phyloP scores from a whole-genome alignment of 2,797 vertebrate species.

The Galagoides demidoff region DNA sequence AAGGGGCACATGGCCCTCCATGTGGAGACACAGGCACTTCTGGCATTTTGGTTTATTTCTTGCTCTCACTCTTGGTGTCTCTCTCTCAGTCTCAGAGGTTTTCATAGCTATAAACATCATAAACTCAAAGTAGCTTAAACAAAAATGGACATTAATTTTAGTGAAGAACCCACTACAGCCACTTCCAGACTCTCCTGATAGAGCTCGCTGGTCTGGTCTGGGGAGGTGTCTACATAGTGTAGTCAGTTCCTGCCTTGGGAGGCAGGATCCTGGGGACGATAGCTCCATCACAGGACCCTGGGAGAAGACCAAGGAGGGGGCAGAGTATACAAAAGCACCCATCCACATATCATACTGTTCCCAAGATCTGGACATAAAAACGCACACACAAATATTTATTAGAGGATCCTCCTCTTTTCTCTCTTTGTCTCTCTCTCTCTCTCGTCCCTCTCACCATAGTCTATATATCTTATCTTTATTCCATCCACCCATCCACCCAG shows the following conservation, averaged over 20 bases:
- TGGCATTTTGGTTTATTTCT: background rate
- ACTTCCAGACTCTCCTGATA: background rate
- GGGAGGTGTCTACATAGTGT: background rate
- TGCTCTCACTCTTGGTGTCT: background rate
- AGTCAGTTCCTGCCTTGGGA: background rate
- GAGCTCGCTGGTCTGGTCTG: background rate
- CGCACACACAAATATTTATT: background rate
- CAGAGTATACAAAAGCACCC: background rate
- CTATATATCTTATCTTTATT: background rate
- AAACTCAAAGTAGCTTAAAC: conserved; percentile 32
- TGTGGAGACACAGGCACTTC: background rate
- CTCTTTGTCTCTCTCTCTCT: background rate
- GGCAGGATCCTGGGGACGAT: background rate
- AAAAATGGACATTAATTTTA: conserved; percentile 20
- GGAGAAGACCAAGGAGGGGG: background rate
- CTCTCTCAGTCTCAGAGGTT: background rate
- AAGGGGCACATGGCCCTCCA: background rate
- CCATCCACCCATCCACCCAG: background rate
- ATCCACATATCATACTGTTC: background rate
- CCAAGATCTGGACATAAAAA: background rate
- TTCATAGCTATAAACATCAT: background rate
- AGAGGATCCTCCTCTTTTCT: background rate
- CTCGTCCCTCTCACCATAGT: background rate
- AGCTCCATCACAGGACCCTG: too few species aligned
- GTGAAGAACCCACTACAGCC: background rate